These are phyloP conservation scores for Temnothorax curvispinosus DNA, from an alignment of 1,140 invertebrate species.

Conservation along the genomic window DNA sequence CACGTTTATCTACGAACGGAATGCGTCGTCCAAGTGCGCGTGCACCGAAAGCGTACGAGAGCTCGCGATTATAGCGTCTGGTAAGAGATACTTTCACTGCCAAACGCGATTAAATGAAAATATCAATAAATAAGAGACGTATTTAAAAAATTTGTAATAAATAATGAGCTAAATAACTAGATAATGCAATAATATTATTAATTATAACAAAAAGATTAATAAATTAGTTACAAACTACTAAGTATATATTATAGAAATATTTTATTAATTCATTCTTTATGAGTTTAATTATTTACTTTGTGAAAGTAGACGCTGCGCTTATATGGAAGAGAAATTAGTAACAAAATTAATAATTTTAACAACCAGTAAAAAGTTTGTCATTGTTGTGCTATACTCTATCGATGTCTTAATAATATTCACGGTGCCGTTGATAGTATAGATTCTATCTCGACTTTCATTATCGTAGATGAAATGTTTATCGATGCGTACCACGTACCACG, in stretches of 20 bases:
- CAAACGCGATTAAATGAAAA: neutral
- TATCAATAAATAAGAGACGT: neutral
- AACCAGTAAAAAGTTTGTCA: neutral
- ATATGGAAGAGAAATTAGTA: neutral
- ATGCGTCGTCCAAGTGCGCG: neutral
- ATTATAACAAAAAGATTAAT: neutral
- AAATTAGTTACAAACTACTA: neutral
- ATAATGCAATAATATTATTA: neutral
- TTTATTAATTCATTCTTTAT: neutral
- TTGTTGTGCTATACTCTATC: neutral
- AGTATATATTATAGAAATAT: neutral
- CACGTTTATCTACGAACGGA: slow-evolving; percentile 54
- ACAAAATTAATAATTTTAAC: neutral
- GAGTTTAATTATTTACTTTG: neutral
- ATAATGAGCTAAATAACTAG: neutral
- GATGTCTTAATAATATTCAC: neutral
- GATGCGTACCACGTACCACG: slow-evolving; percentile 1
- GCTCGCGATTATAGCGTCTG: neutral
- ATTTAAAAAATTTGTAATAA: neutral
- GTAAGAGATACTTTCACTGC: slow-evolving; percentile 16
- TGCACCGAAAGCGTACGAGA: slow-evolving; percentile 19
- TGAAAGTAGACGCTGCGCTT: neutral
- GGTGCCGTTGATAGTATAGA: slow-evolving; percentile 35
- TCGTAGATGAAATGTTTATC: slow-evolving; percentile 56
- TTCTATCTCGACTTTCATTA: slow-evolving; percentile 57